These are phyloP conservation scores for Brachionichthys hirsutus DNA, from an alignment of 2,113 vertebrate genomes.

Conservation along the genomic window DNA sequence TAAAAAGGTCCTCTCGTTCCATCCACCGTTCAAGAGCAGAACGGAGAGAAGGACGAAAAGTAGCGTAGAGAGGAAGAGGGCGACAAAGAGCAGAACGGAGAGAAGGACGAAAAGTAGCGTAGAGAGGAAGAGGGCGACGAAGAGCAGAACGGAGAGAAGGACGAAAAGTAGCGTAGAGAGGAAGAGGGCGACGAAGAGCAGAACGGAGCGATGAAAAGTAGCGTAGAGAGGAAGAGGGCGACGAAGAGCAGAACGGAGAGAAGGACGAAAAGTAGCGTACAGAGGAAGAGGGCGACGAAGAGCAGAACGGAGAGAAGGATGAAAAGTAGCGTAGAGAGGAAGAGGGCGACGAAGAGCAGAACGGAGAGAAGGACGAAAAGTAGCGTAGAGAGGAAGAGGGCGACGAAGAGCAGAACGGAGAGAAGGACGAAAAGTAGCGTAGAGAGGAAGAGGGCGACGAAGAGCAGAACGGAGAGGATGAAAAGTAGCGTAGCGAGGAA, in stretches of 20 bases:
- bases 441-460: slow-evolving; percentile 2
- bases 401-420: slow-evolving; percentile 8
- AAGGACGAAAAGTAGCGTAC: no score
- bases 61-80: no score
- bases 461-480: not conserved
- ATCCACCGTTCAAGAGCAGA: slow-evolving; percentile 28
- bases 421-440: slow-evolving; percentile 27
- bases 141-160: slow-evolving; percentile 5
- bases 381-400: no score
- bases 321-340: slow-evolving; percentile 27
- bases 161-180: slow-evolving; percentile 27
- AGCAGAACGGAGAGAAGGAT: slow-evolving; percentile 1
- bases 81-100: no score
- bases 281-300: no score
- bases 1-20: slow-evolving; percentile 66
- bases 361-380: slow-evolving; percentile 21
- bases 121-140: no score
- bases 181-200: not conserved
- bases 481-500: no score
- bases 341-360: not conserved
- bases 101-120: no score
- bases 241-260: not conserved
- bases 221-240: slow-evolving; percentile 6
- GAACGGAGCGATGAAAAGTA: slow-evolving; percentile 23
- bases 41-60: slow-evolving; percentile 3